These are phyloP conservation scores for Vandiemenella viatica DNA, from an alignment of 2,888 invertebrate species.

Conservation along the genomic window DNA sequence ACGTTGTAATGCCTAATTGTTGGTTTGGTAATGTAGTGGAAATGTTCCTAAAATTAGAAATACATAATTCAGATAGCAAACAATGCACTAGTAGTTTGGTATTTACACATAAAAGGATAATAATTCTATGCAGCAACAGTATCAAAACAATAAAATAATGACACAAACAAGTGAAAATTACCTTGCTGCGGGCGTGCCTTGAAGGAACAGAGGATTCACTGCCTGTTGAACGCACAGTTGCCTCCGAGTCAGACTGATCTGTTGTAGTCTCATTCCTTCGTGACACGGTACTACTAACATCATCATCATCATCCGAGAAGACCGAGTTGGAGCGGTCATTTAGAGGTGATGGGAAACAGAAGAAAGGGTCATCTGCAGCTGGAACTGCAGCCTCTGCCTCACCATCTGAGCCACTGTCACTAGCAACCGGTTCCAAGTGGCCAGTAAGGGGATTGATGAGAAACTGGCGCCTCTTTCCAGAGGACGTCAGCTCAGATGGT, in stretches of 20 bases:
- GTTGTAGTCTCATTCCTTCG: conserved; percentile 33
- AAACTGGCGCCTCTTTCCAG: conserved; percentile 57
- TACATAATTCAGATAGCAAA: no score
- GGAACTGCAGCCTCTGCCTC: conserved; percentile 32
- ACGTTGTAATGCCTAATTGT: no score
- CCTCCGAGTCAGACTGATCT: conserved; percentile 40
- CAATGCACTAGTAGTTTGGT: no score
- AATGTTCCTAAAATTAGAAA: no score
- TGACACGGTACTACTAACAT: conserved; percentile 23
- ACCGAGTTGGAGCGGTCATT: conserved; percentile 34
- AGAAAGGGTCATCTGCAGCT: conserved; percentile 29
- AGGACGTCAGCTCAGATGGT: conserved; percentile 20
- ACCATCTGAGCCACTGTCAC: conserved; percentile 47
- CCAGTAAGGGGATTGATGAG: conserved; percentile 83
- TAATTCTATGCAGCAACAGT: no score
- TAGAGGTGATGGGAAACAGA: conserved; percentile 30
- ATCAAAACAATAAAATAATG: no score
- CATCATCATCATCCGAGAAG: conserved; percentile 45
- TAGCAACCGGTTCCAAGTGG: conserved; percentile 62
- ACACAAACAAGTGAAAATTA: no score
- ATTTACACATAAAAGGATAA: no score
- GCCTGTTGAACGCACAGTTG: conserved; percentile 39
- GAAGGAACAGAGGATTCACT: conserved; percentile 27
- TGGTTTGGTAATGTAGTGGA: no score
- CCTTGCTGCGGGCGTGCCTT: conserved; percentile 14